Evolutionary conservation across 2,797 vertebrate genomes (phyloP).

Genomic region (Picus viridis): DNA sequence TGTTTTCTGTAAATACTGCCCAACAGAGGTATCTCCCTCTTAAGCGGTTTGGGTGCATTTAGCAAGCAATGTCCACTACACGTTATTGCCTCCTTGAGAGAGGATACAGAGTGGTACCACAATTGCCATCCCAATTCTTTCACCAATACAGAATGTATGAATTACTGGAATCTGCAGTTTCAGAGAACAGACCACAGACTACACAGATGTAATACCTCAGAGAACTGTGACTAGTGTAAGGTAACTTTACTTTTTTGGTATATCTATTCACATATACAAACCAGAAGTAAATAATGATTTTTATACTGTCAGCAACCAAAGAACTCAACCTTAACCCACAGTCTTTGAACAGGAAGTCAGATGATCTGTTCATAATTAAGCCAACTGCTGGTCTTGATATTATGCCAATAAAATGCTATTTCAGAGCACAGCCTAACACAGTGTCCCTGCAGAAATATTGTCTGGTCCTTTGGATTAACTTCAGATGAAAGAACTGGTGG

Average conservation of each 20-base stretch:
- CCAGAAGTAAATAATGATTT: not conserved
- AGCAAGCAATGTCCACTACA: not conserved
- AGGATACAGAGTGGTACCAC: not conserved
- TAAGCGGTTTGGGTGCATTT: not conserved
- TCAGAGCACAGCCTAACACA: slow-evolving; percentile 18
- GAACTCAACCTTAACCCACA: not conserved
- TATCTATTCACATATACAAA: not conserved
- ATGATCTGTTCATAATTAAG: not conserved
- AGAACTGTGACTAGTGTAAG: not conserved
- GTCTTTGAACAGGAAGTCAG: not conserved
- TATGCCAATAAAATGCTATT: not conserved
- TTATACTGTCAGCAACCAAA: not conserved
- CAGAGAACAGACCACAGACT: not conserved
- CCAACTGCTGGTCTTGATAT: slow-evolving; percentile 17
- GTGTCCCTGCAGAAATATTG: not conserved
- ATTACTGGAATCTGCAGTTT: not conserved
- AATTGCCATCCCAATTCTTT: not conserved
- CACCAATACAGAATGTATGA: not conserved
- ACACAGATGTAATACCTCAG: not conserved
- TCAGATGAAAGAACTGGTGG: not conserved
- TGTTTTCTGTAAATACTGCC: not conserved
- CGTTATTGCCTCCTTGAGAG: not conserved
- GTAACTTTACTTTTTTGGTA: not conserved
- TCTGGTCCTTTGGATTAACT: not conserved
- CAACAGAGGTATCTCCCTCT: not conserved